These are phyloP conservation scores for Acrobasis consociella DNA, from an alignment of 2,888 invertebrate genomes.

Conservation along the genomic window DNA sequence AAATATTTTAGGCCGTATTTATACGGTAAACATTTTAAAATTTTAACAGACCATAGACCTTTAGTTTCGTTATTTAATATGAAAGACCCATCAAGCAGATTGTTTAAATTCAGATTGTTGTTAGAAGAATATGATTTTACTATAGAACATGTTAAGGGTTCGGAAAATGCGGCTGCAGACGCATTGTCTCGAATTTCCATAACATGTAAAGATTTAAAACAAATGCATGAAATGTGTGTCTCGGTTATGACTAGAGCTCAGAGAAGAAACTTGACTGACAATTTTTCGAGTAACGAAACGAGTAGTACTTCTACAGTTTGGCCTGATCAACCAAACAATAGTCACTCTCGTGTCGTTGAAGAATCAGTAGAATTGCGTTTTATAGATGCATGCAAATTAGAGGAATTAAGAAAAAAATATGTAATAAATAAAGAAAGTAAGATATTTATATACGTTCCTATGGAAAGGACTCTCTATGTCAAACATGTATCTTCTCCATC, in stretches of 20 bases:
- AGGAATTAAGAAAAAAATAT: too few species aligned
- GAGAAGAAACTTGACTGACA: not conserved
- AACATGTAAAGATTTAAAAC: not conserved
- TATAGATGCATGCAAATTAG: too few species aligned
- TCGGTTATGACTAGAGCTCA: not conserved
- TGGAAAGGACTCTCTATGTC: too few species aligned
- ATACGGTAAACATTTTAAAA: not conserved
- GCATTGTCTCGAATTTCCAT: not conserved
- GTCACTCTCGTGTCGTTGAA: too few species aligned
- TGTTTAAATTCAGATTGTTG: not conserved
- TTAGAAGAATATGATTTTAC: not conserved
- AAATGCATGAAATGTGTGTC: not conserved
- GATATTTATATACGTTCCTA: too few species aligned
- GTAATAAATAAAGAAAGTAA: too few species aligned
- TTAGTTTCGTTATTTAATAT: not conserved
- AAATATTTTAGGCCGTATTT: too few species aligned
- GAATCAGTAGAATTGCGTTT: too few species aligned
- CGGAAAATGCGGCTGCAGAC: not conserved
- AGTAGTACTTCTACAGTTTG: too few species aligned
- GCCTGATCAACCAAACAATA: not conserved
- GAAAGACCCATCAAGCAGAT: not conserved
- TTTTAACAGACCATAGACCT: not conserved
- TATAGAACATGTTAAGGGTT: not conserved
- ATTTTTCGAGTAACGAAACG: not conserved
- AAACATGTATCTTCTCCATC: too few species aligned